A percentile compares a stretch with the other conserved stretches of the same genome.
Conservation (phyloP, 2,888 invertebrate genomes). For the Plagodis dolabraria region DNA sequence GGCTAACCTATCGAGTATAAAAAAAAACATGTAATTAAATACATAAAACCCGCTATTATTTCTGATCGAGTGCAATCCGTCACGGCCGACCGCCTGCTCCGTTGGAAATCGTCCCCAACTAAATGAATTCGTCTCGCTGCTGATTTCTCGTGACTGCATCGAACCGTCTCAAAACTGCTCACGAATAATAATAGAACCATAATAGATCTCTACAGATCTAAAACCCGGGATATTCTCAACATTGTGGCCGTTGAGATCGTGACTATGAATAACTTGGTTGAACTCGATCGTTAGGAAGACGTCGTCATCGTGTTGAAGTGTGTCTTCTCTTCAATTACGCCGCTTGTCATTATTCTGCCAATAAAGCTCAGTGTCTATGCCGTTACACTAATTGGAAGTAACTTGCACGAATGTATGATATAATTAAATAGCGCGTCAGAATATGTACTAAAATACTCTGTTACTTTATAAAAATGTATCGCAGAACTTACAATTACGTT, state of each 20-base stretch:
- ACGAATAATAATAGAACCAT: constrained; percentile 25
- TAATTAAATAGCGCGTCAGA: no score
- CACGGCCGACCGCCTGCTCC: constrained; percentile 56
- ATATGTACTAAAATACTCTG: no score
- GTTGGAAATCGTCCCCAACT: constrained; percentile 60
- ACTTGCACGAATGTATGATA: no score
- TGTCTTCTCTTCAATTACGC: no score
- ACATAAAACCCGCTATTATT: constrained; percentile 40
- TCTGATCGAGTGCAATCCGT: constrained; percentile 58
- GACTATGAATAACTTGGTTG: constrained; percentile 6
- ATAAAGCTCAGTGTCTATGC: no score
- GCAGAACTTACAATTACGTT: no score
- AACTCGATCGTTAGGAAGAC: background rate
- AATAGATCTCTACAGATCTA: constrained; percentile 16
- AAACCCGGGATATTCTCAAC: constrained; percentile 6
- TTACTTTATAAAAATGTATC: no score
- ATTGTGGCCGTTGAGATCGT: constrained; percentile 6
- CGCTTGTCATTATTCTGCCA: no score
- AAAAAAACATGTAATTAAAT: background rate
- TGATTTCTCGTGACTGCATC: constrained; percentile 37
- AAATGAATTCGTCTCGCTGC: constrained; percentile 63
- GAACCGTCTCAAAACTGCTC: constrained; percentile 36
- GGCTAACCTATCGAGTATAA: no score
- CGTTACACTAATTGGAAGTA: no score
- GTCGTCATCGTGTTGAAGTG: no score